These are phyloP conservation scores for cattle (Bos taurus) DNA, from an alignment of 2,113 vertebrate genomes.

Conservation along the genomic window DNA sequence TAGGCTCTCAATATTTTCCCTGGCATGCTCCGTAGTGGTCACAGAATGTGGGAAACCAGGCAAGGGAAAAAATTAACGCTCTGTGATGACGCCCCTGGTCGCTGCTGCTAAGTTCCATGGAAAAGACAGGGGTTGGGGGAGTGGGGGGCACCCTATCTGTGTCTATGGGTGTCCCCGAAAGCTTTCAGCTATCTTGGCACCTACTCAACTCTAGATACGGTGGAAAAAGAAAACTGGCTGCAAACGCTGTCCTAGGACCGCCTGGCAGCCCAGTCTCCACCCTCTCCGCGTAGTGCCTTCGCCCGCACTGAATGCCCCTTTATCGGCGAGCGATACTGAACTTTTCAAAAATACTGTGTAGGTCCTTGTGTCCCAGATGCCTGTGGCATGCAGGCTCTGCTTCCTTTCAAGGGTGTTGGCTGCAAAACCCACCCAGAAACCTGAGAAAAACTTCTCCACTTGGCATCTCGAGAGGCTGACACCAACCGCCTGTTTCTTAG, in stretches of 20 bases:
- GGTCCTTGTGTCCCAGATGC: constrained; percentile 63
- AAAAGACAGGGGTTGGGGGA: constrained; percentile 42
- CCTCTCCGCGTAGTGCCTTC: neutral
- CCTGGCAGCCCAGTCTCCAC: constrained; percentile 45
- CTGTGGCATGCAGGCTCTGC: constrained; percentile 51
- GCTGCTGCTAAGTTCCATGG: constrained; percentile 62
- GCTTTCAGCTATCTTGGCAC: constrained; percentile 27
- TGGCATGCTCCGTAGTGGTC: constrained; percentile 62
- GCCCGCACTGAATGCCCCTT: constrained; percentile 67
- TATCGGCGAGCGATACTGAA: constrained; percentile 56
- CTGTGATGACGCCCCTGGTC: constrained; percentile 38
- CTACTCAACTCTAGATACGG: constrained; percentile 26
- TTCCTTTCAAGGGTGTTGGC: constrained; percentile 58
- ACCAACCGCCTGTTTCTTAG: neutral
- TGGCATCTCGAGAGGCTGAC: constrained; percentile 12
- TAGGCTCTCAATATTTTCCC: constrained; percentile 71
- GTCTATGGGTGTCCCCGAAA: constrained; percentile 13
- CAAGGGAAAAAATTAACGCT: constrained; percentile 68
- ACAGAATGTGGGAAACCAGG: constrained; percentile 73
- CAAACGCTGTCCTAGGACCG: neutral
- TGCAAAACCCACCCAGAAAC: constrained; percentile 53
- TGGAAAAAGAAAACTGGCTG: constrained; percentile 63
- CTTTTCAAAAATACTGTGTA: constrained; percentile 52
- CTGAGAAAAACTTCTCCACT: constrained; percentile 42
- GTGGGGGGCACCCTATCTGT: constrained; percentile 42